Base-by-base conservation (phyloP, 1,140 invertebrate species). In the Formica exsecta region DNA sequence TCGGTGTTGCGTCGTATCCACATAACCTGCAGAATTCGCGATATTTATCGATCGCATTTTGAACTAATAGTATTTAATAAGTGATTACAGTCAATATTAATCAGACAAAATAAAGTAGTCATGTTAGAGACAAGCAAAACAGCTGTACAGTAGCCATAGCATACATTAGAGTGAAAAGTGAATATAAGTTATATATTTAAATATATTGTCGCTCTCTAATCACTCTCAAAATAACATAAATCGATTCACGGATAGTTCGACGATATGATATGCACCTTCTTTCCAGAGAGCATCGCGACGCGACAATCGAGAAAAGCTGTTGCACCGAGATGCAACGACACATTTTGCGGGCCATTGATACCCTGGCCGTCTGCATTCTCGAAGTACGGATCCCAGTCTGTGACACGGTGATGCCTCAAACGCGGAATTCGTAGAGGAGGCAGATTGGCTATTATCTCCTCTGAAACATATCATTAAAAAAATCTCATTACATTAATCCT, bases 301-400 rank as follows among this genome's bases (percentile, higher is more conserved):
- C 95, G 91, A 86, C 96, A 96, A 86, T 96, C 95, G 71, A 96
- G 91, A 16, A 94, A 88, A 29, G 95, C 95, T 0, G 94, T 95
- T 32, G 95, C 92, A 8, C 96, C 96, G 8, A 96, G 93, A 73
- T 95, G 94, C 29, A 95, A 92, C 5, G 94, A 94, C 54, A 95
- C 91, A 62, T 95, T 94, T 77, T 95, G 92, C 1, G 93, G 92
- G 36, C 87, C 92, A 57, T 91, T 94, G 79, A 94, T 94, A 75
- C 92, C 92, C 64, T 95, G 91, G 41, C 96, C 96, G 62, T 97
- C 97, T 0, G 89, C 91, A 85, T 95, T 94, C 92, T 98, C 97
- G 92, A 98, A 98, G 93, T 97, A 98, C 32, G 97, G 97, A 19
- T 97, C 97, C 95, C 96, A 97, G 38, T 94, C 94, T 19, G 91